Conservation (phyloP, 2,888 invertebrate genomes). For the Ptycholaimellus sp. region DNA sequence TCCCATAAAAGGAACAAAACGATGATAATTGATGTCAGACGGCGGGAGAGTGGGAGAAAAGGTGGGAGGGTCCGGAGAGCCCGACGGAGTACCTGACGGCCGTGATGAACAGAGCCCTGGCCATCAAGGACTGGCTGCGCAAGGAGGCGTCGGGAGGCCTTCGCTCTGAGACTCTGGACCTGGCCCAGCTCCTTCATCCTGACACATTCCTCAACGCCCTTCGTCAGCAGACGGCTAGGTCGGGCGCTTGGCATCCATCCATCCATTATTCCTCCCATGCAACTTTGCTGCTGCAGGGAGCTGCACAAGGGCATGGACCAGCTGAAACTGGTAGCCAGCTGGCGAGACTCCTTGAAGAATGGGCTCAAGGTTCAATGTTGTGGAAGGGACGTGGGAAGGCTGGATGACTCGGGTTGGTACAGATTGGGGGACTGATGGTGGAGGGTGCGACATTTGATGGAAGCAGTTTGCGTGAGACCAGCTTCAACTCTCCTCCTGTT, state of each 20-base stretch:
- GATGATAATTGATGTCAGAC: slow-evolving; percentile 41
- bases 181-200: slow-evolving; percentile 44
- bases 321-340: slow-evolving; percentile 33
- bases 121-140: slow-evolving; percentile 34
- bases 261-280: neutral
- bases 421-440: slow-evolving; percentile 37
- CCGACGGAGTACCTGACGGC: slow-evolving; percentile 38
- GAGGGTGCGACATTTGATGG: slow-evolving; percentile 45
- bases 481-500: slow-evolving; percentile 38
- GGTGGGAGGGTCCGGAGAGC: slow-evolving; percentile 45
- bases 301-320: slow-evolving; percentile 34
- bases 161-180: slow-evolving; percentile 36
- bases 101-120: slow-evolving; percentile 34
- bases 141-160: slow-evolving; percentile 30
- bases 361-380: too few species aligned
- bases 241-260: slow-evolving; percentile 5
- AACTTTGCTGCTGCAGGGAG: too few species aligned
- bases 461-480: slow-evolving; percentile 34
- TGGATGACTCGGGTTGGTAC: slow-evolving; percentile 28
- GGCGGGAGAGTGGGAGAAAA: slow-evolving; percentile 41
- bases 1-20: too few species aligned
- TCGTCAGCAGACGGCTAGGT: slow-evolving; percentile 45
- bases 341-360: slow-evolving; percentile 20
- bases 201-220: slow-evolving; percentile 47
- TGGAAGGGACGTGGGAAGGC: slow-evolving; percentile 11